Conservation (phyloP, 2,113 vertebrate species). For the Cephalopholis sonnerati region DNA sequence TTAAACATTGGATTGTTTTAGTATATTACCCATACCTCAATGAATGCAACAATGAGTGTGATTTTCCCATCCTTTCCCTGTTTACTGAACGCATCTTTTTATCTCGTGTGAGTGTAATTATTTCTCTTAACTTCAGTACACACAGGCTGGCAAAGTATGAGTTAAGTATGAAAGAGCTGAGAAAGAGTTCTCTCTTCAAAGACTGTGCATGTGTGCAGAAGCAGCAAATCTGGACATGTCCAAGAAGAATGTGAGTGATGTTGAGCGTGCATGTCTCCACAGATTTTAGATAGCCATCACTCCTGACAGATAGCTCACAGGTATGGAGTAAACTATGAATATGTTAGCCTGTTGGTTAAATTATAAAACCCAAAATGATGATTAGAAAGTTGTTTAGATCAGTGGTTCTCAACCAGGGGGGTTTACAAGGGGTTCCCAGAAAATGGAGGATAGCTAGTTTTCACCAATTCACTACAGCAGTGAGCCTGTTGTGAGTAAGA, state of each 20-base stretch:
- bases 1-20: no score
- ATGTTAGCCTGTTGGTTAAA: neutral
- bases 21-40: neutral
- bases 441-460: no score
- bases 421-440: no score
- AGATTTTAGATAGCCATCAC: slow-evolving; percentile 40
- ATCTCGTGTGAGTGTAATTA: neutral
- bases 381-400: neutral
- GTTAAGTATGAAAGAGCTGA: neutral
- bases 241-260: slow-evolving; percentile 63
- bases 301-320: neutral
- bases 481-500: no score
- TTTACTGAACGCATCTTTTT: neutral
- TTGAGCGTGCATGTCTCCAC: slow-evolving; percentile 37
- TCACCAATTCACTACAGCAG: no score
- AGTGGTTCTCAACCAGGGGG: no score
- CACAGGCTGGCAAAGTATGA: neutral
- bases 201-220: neutral
- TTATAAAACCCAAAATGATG: neutral
- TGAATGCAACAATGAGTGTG: neutral
- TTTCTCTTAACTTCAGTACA: neutral
- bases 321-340: neutral
- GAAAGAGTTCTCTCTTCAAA: neutral
- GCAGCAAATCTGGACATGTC: slow-evolving; percentile 71
- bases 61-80: neutral